A percentile compares a stretch with the other conserved stretches of the same genome.
phyloP scores from a whole-genome alignment of 1,140 invertebrate species.

The Drosophila biarmipes region DNA sequence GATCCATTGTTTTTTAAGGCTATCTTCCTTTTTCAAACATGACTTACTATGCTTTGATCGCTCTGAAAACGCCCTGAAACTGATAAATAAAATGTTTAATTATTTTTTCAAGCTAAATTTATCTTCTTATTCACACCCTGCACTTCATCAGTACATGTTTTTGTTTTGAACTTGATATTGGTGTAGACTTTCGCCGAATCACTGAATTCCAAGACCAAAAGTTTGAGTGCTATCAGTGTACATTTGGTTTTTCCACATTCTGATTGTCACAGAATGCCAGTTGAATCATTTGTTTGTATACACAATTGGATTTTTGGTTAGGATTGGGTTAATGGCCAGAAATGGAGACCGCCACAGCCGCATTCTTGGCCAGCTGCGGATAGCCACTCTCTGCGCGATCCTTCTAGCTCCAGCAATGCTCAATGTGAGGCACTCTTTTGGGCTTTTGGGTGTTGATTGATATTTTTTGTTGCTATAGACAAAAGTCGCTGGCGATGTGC shows the following conservation, averaged over 20 bases:
- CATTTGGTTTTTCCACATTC: no score
- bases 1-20: no score
- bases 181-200: background rate
- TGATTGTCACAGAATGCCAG: background rate
- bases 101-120: background rate
- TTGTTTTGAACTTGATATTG: background rate
- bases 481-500: slow-evolving; percentile 49
- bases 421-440: slow-evolving; percentile 58
- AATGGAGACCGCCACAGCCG: slow-evolving; percentile 24
- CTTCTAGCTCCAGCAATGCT: slow-evolving; percentile 1
- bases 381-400: slow-evolving; percentile 24
- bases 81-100: background rate
- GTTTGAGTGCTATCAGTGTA: no score
- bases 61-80: background rate
- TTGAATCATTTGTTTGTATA: background rate
- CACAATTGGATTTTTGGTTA: background rate
- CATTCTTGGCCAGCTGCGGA: slow-evolving; percentile 59
- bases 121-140: background rate
- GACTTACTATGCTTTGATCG: background rate
- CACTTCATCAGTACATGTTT: background rate
- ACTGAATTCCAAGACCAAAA: background rate
- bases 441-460: slow-evolving; percentile 82
- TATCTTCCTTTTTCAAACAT: background rate
- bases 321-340: slow-evolving; percentile 35
- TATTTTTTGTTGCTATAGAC: slow-evolving; percentile 68